Conservation (phyloP, 2,797 vertebrate species). For the Xyrichtys novacula region DNA sequence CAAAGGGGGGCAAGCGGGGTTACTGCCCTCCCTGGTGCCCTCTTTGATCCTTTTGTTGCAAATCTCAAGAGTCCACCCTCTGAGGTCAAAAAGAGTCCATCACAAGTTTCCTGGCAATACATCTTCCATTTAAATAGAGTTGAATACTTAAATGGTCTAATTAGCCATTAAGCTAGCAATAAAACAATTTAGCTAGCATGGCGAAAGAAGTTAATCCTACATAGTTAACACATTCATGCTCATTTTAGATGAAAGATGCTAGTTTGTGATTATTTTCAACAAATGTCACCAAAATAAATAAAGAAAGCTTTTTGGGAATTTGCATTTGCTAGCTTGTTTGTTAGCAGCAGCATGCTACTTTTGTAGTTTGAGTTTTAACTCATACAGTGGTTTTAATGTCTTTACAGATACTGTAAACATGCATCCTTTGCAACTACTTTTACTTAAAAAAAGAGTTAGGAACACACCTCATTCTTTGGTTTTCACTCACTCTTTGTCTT, state of each 20-base stretch:
- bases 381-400: not conserved
- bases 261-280: too few species aligned
- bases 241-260: too few species aligned
- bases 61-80: not conserved
- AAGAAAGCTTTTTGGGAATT: not conserved
- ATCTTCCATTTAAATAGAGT: not conserved
- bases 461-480: too few species aligned
- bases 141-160: not conserved
- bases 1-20: too few species aligned
- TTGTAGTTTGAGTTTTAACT: not conserved
- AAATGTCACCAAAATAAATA: not conserved
- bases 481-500: too few species aligned
- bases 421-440: too few species aligned
- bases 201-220: not conserved
- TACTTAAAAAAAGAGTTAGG: too few species aligned
- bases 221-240: too few species aligned
- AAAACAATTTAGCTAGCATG: not conserved
- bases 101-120: not conserved
- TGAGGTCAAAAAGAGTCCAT: not conserved
- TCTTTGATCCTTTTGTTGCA: too few species aligned
- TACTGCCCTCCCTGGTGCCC: too few species aligned
- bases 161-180: not conserved
- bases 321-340: not conserved
- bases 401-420: not conserved
- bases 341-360: not conserved